A percentile compares a stretch with the other conserved stretches of the same genome.
phyloP scores from a whole-genome alignment of 2,113 vertebrate species.

The Ploceus nigricollis region DNA sequence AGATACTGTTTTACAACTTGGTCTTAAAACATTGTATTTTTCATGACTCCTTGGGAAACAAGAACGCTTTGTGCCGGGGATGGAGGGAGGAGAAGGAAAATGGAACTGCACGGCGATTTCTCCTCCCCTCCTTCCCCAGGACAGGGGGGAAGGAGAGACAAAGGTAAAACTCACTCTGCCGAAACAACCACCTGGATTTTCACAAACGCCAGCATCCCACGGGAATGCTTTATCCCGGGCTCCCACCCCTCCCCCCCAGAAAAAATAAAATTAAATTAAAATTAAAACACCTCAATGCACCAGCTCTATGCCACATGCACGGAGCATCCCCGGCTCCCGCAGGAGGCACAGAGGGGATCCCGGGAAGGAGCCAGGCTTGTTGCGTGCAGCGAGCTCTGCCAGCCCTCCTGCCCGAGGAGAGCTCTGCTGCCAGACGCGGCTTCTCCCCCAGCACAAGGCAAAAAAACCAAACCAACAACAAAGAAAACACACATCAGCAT shows the following conservation, averaged over 20 bases:
- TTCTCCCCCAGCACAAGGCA: background rate
- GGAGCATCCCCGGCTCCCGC: background rate
- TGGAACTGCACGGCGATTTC: background rate
- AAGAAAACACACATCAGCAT: rapidly evolving
- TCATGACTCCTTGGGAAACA: rapidly evolving
- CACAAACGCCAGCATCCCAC: rapidly evolving
- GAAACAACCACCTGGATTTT: background rate
- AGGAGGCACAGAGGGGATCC: background rate
- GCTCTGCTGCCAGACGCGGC: too few relatives aligned
- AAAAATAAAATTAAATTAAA: background rate
- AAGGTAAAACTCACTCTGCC: background rate
- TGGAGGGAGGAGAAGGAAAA: background rate
- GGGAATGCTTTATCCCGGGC: background rate
- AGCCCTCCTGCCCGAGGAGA: background rate
- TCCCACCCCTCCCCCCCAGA: rapidly evolving
- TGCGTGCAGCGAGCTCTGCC: background rate
- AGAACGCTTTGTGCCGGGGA: background rate
- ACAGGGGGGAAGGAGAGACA: background rate
- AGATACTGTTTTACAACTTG: background rate
- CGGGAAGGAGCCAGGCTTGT: background rate
- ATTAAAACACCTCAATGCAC: rapidly evolving
- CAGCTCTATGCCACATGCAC: rapidly evolving
- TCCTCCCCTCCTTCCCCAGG: background rate
- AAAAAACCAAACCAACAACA: background rate
- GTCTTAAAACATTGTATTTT: background rate